A percentile compares a stretch with the other conserved stretches of the same genome.
phyloP scores from a whole-genome alignment of 2,888 invertebrate genomes.

The Buathra laborator region DNA sequence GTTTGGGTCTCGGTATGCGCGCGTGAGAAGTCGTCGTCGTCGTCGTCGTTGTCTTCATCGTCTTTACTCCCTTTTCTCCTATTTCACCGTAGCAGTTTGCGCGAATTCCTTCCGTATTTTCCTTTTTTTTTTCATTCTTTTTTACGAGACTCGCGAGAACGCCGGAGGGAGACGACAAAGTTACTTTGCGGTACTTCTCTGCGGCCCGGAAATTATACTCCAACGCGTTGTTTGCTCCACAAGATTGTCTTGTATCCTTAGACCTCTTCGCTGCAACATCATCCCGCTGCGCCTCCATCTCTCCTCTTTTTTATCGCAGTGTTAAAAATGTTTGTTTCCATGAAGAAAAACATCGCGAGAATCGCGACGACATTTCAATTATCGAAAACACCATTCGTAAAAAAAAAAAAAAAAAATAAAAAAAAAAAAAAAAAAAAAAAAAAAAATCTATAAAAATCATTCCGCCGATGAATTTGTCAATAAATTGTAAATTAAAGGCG shows the following conservation, averaged over 20 bases:
- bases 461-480: too few species aligned
- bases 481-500: neutral
- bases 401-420: neutral
- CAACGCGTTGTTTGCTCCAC: constrained; percentile 34
- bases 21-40: constrained; percentile 41
- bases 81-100: constrained; percentile 4
- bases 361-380: neutral
- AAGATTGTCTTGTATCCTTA: constrained; percentile 28
- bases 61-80: neutral
- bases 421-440: neutral
- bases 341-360: neutral
- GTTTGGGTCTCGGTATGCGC: constrained; percentile 12
- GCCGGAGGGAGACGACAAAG: constrained; percentile 26
- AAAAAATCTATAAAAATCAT: too few species aligned
- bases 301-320: neutral
- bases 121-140: constrained; percentile 1
- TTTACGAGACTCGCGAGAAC: constrained; percentile 43
- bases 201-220: constrained; percentile 39
- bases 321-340: constrained; percentile 24
- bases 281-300: neutral
- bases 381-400: neutral
- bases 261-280: neutral
- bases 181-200: constrained; percentile 40
- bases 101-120: neutral
- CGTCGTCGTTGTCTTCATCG: constrained; percentile 22